Percentiles rank a stretch among this genome's conserved stretches.
phyloP scores from a whole-genome alignment of 2,888 invertebrate species.

The Galerucella pusilla region DNA sequence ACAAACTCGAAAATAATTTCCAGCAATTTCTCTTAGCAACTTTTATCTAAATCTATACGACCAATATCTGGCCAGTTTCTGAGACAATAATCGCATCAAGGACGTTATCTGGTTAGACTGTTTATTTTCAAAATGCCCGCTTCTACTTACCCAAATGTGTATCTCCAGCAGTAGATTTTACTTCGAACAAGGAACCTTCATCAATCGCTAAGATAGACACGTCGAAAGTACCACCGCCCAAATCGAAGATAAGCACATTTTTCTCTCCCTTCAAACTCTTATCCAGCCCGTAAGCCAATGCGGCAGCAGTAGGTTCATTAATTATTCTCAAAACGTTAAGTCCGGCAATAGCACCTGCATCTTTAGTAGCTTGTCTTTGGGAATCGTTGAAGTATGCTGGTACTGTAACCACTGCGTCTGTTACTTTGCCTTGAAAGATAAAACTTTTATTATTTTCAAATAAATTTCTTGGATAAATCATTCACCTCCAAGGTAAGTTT shows the following conservation, averaged over 20 bases:
- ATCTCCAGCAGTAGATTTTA: conserved; percentile 83
- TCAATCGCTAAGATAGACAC: conserved; percentile 91
- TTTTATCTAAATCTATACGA: no score
- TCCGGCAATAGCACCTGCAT: conserved; percentile 87
- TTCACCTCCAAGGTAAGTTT: conserved; percentile 75
- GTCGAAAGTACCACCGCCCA: conserved; percentile 92
- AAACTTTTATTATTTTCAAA: not conserved
- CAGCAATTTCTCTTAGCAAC: no score
- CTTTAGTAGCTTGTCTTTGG: conserved; percentile 88
- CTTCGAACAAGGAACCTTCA: conserved; percentile 85
- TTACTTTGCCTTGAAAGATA: conserved; percentile 65
- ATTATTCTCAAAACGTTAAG: conserved; percentile 90
- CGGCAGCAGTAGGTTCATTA: conserved; percentile 91
- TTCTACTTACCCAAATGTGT: conserved; percentile 74
- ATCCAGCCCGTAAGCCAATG: conserved; percentile 85
- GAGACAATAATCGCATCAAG: not conserved
- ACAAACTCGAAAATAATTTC: no score
- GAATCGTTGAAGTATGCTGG: conserved; percentile 88
- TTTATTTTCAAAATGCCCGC: not conserved
- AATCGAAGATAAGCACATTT: conserved; percentile 80
- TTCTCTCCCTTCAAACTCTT: conserved; percentile 80
- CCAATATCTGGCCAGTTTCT: no score
- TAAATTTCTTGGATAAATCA: not conserved
- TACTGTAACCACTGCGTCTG: conserved; percentile 84
- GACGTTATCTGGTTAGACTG: not conserved